A percentile compares a stretch with the other conserved stretches of the same genome.
phyloP scores from a whole-genome alignment of 2,888 invertebrate species.

The Sphaerophoria taeniata region DNA sequence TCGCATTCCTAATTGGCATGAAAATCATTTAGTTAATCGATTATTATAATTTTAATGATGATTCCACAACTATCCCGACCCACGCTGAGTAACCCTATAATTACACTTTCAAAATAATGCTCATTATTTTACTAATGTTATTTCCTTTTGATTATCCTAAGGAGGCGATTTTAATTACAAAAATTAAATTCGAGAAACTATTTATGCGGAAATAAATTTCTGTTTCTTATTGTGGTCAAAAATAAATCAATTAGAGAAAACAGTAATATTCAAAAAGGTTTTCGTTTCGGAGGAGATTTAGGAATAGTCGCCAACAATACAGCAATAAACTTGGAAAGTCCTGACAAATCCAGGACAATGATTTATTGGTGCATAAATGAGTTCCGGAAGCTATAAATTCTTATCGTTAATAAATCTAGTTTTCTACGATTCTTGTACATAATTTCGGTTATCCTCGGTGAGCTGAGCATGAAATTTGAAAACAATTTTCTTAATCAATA shows the following conservation, averaged over 20 bases:
- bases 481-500: slow-evolving; percentile 70
- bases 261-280: neutral
- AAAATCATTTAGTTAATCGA: slow-evolving; percentile 59
- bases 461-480: slow-evolving; percentile 52
- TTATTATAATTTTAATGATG: slow-evolving; percentile 28
- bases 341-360: slow-evolving; percentile 56
- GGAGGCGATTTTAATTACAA: slow-evolving; percentile 4
- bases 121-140: neutral
- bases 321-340: slow-evolving; percentile 43
- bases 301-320: slow-evolving; percentile 14
- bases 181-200: neutral
- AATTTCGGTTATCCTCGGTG: slow-evolving; percentile 20
- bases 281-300: neutral
- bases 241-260: slow-evolving; percentile 24
- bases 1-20: slow-evolving; percentile 38
- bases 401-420: slow-evolving; percentile 50
- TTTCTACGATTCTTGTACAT: neutral
- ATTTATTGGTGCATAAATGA: slow-evolving; percentile 62
- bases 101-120: slow-evolving; percentile 29
- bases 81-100: slow-evolving; percentile 3
- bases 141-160: neutral
- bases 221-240: slow-evolving; percentile 1
- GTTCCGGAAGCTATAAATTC: slow-evolving; percentile 59
- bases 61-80: neutral
- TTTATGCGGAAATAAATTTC: slow-evolving; percentile 14